phyloP scores from a whole-genome alignment of 1,140 invertebrate species.

The Caerostris extrusa region DNA sequence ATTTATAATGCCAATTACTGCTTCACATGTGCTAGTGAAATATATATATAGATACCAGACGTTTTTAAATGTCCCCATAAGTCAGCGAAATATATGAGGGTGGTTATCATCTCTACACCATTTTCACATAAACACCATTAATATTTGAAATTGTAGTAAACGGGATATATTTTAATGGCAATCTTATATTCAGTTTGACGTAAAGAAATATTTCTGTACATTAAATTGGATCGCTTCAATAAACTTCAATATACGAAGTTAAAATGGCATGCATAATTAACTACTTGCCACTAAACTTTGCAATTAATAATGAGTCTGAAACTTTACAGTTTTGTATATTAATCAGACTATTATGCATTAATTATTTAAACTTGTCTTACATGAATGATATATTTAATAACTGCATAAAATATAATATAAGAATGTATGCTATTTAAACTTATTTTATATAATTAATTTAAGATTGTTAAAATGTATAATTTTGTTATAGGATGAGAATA shows the following conservation, averaged over 20 bases:
- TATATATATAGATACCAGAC: too few species aligned
- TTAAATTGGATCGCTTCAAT: constrained; percentile 3
- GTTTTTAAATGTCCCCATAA: too few species aligned
- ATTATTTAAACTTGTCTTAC: not conserved
- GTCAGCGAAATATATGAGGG: too few species aligned
- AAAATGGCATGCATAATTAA: constrained; percentile 18
- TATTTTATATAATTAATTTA: too few species aligned
- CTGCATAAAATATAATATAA: too few species aligned
- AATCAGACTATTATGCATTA: not conserved
- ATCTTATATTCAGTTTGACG: not conserved
- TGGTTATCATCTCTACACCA: too few species aligned
- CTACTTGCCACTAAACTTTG: not conserved
- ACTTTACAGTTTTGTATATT: not conserved
- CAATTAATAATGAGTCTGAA: not conserved
- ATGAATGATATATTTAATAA: too few species aligned
- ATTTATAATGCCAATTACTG: too few species aligned
- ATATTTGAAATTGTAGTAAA: not conserved
- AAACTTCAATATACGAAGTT: constrained; percentile 4
- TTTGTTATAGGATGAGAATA: too few species aligned
- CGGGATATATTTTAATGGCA: not conserved
- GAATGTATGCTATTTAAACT: too few species aligned
- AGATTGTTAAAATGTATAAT: too few species aligned
- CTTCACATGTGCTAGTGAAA: too few species aligned
- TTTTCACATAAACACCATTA: not conserved
- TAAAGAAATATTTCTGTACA: not conserved